Percentiles rank a stretch among this genome's conserved stretches.
These are phyloP conservation scores for Apis florea DNA, from an alignment of 1,140 invertebrate species.

Conservation along the genomic window DNA sequence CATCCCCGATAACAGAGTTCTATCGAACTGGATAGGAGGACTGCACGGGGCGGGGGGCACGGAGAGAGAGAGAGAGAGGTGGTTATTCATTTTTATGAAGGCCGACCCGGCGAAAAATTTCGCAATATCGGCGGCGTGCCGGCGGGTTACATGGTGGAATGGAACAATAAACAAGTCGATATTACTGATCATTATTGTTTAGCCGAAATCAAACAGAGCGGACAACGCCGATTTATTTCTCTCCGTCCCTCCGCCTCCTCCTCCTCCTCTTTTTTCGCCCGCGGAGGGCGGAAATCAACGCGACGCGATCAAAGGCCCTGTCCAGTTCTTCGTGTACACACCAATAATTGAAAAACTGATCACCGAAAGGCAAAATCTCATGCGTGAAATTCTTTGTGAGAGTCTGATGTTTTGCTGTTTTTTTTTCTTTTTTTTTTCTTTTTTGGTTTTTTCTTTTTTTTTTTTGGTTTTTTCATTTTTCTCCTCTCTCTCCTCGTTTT, in stretches of 20 bases:
- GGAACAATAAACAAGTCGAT: slow-evolving; percentile 54
- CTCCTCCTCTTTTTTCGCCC: neutral
- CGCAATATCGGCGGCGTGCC: slow-evolving; percentile 20
- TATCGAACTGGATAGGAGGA: neutral
- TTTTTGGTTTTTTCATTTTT: neutral
- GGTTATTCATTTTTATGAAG: slow-evolving; percentile 56
- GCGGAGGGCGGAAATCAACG: slow-evolving; percentile 35
- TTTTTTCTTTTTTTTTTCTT: neutral
- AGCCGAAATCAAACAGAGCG: slow-evolving; percentile 46
- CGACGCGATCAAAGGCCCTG: slow-evolving; percentile 49
- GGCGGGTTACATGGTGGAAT: neutral
- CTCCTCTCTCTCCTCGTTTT: neutral
- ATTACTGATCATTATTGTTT: slow-evolving; percentile 56
- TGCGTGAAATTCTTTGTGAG: slow-evolving; percentile 49
- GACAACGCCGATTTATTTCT: slow-evolving; percentile 37
- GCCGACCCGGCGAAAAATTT: slow-evolving; percentile 29
- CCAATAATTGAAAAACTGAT: slow-evolving; percentile 57
- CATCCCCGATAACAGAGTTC: slow-evolving; percentile 20
- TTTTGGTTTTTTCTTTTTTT: neutral
- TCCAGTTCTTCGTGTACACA: slow-evolving; percentile 23
- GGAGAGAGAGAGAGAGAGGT: neutral
- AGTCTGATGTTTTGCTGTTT: neutral
- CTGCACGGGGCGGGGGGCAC: neutral
- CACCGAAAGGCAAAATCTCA: slow-evolving; percentile 45
- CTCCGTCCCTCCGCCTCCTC: neutral